Percentiles rank a stretch among this genome's conserved stretches.
Evolutionary conservation across 2,113 vertebrate genomes (phyloP).

Genomic region (Campylorhamphus procurvoides): DNA sequence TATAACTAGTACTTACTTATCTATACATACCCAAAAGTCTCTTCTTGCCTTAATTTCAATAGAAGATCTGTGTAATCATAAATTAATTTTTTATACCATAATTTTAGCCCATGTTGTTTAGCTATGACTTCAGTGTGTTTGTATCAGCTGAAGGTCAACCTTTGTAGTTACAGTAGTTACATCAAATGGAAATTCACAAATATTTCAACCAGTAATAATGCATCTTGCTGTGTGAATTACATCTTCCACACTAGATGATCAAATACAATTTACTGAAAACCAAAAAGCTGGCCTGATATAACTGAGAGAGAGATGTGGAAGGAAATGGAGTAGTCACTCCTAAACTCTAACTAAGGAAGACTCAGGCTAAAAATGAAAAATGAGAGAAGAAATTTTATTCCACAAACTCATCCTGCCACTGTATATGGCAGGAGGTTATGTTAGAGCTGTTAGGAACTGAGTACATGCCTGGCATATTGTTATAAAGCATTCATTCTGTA

Average conservation of each 20-base stretch:
- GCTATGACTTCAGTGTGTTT: not conserved
- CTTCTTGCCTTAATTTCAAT: not conserved
- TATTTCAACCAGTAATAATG: not conserved
- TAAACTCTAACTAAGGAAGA: not conserved
- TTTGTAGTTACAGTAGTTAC: not conserved
- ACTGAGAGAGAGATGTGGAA: not conserved
- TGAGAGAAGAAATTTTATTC: not conserved
- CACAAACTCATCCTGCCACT: not conserved
- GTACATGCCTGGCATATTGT: not conserved
- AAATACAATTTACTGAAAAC: not conserved
- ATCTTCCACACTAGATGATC: not conserved
- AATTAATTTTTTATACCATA: not conserved
- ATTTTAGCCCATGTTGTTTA: not conserved
- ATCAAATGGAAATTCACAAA: not conserved
- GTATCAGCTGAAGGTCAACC: not conserved
- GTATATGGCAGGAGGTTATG: not conserved
- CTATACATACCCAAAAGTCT: not conserved
- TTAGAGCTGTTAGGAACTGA: not conserved
- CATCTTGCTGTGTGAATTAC: not conserved
- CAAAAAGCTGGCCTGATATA: not conserved
- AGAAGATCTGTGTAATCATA: not conserved
- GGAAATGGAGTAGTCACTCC: not conserved
- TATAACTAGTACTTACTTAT: not conserved
- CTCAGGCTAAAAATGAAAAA: not conserved
- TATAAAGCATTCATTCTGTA: not conserved